Conservation (phyloP, 2,888 invertebrate genomes). For the Coremacera marginata region DNA sequence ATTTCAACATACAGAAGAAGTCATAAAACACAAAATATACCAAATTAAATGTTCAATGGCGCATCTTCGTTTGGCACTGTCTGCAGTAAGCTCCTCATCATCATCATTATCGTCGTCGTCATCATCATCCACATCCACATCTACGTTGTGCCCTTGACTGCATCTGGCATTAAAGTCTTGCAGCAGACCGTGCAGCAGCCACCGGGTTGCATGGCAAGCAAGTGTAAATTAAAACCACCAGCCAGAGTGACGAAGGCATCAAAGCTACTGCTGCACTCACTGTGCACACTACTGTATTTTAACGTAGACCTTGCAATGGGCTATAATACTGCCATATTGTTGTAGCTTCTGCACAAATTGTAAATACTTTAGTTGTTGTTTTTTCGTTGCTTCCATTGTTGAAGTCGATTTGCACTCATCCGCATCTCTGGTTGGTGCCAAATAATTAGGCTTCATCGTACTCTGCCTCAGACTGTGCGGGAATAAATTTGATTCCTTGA, state of each 20-base stretch:
- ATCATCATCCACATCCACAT: not conserved
- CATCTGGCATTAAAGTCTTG: slow-evolving; percentile 2
- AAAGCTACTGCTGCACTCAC: not conserved
- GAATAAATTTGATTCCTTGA: not conserved
- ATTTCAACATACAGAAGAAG: not conserved
- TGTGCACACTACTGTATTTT: not conserved
- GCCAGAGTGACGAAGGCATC: slow-evolving; percentile 12
- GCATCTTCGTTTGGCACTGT: not conserved
- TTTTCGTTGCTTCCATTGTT: not conserved
- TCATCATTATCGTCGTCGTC: not conserved
- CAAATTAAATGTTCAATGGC: not conserved
- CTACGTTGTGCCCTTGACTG: not conserved
- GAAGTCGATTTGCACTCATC: slow-evolving; percentile 11
- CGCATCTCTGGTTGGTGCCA: slow-evolving; percentile 24
- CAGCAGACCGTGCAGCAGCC: slow-evolving; percentile 28
- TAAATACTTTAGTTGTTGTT: slow-evolving; percentile 12
- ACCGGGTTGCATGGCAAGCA: slow-evolving; percentile 12
- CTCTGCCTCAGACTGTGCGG: not conserved
- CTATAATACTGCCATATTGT: not conserved
- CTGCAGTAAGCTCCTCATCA: not conserved
- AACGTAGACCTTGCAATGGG: not conserved
- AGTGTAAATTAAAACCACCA: slow-evolving; percentile 30
- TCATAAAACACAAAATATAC: not conserved
- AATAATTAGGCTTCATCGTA: slow-evolving; percentile 18
- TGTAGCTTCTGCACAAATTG: not conserved